Conservation (phyloP, 1,140 invertebrate genomes). For the Drosophila burlai region DNA sequence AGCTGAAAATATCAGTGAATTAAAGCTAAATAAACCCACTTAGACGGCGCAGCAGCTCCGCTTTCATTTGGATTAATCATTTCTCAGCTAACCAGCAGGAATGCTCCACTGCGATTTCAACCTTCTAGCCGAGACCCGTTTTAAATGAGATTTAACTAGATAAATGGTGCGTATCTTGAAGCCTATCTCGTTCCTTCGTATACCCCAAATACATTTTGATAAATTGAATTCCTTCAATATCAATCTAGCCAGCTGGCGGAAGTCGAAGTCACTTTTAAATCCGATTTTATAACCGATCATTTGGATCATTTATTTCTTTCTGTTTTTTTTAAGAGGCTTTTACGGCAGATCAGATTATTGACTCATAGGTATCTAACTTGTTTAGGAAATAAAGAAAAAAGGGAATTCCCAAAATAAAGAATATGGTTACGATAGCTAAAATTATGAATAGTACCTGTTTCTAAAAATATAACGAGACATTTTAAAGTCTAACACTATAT, state of each 20-base stretch:
- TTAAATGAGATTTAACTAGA: constrained; percentile 80
- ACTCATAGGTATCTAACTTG: background rate
- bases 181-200: background rate
- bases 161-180: constrained; percentile 79
- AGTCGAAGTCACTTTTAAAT: constrained; percentile 26
- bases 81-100: constrained; percentile 38
- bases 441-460: background rate
- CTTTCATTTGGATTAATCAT: constrained; percentile 77
- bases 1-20: constrained; percentile 25
- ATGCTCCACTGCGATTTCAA: constrained; percentile 34
- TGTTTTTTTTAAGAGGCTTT: background rate
- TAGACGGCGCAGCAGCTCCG: constrained; percentile 4
- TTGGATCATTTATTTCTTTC: background rate
- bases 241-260: constrained; percentile 9
- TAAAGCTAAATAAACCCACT: constrained; percentile 46
- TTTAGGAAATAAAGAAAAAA: background rate
- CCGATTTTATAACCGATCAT: constrained; percentile 34
- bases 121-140: constrained; percentile 68
- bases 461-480: background rate
- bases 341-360: background rate
- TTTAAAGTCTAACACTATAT: background rate
- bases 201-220: constrained; percentile 35
- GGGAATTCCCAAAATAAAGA: background rate
- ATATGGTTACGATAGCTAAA: too few species aligned
- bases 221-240: constrained; percentile 32